Percentiles rank a stretch among this genome's conserved stretches.
Conservation (phyloP, 2,888 invertebrate species). For the Stenichneumon culpator region DNA sequence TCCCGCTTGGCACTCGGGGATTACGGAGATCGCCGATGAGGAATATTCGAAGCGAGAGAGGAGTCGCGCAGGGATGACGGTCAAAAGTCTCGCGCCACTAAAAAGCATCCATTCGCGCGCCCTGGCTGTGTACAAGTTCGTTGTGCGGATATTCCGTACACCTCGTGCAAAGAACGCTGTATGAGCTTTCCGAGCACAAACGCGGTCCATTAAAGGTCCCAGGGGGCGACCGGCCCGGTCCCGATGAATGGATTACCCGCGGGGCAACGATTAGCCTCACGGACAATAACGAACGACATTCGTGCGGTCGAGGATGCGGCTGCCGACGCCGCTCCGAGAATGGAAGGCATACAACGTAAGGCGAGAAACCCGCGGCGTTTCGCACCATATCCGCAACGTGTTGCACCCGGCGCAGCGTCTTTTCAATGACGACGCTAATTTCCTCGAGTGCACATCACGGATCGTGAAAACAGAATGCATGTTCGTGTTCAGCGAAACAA, state of each 20-base stretch:
- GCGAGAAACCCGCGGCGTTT: constrained; percentile 14
- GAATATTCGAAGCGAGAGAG: neutral
- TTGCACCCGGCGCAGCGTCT: constrained; percentile 31
- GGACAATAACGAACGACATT: constrained; percentile 65
- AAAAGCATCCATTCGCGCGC: constrained; percentile 45
- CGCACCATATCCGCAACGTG: constrained; percentile 1
- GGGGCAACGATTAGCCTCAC: constrained; percentile 70
- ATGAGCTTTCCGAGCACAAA: constrained; percentile 60
- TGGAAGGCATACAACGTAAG: neutral
- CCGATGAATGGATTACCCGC: constrained; percentile 69
- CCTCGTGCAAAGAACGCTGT: neutral
- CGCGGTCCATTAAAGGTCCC: constrained; percentile 69
- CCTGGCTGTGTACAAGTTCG: neutral
- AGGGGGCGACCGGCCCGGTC: constrained; percentile 57
- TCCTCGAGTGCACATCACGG: constrained; percentile 62
- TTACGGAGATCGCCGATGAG: constrained; percentile 58
- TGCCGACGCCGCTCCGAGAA: neutral
- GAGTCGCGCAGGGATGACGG: constrained; percentile 11
- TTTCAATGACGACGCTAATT: constrained; percentile 66
- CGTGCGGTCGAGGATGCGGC: constrained; percentile 40
- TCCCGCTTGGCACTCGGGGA: constrained; percentile 34
- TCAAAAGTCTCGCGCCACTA: constrained; percentile 40
- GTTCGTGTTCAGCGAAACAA: neutral
- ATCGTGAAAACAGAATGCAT: constrained; percentile 16
- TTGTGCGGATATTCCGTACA: constrained; percentile 10